Evolutionary conservation across 2,888 invertebrate species (phyloP).

Genomic region (Leucoma salicis): DNA sequence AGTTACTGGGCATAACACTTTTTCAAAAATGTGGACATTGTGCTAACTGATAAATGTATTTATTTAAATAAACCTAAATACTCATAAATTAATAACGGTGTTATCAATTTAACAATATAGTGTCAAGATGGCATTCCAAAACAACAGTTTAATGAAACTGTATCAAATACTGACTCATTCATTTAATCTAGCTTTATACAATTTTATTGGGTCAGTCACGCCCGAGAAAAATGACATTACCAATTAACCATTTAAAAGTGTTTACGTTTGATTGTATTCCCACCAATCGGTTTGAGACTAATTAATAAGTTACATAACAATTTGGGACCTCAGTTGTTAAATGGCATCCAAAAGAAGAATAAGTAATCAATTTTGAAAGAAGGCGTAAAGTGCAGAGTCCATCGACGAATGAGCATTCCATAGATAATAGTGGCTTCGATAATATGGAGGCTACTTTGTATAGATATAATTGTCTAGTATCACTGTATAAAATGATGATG

Average conservation of each 20-base stretch:
- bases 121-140: constrained; percentile 37
- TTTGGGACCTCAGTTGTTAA: constrained; percentile 52
- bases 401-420: constrained; percentile 58
- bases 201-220: constrained; percentile 40
- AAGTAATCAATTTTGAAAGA: constrained; percentile 60
- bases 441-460: constrained; percentile 35
- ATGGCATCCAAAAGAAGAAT: constrained; percentile 53
- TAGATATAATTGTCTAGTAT: no score
- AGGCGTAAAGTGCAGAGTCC: constrained; percentile 62
- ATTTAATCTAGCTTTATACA: constrained; percentile 29
- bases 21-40: constrained; percentile 4
- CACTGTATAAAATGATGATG: no score
- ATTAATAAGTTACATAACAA: constrained; percentile 57
- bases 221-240: constrained; percentile 41
- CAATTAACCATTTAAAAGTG: constrained; percentile 39
- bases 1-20: background rate
- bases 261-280: constrained; percentile 19
- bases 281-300: constrained; percentile 24
- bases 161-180: constrained; percentile 48
- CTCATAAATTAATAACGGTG: constrained; percentile 11
- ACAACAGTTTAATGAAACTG: constrained; percentile 46
- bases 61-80: constrained; percentile 6
- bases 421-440: constrained; percentile 42
- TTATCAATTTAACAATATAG: constrained; percentile 28
- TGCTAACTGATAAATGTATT: background rate